Percentiles rank a stretch among this genome's conserved stretches.
Conservation (phyloP, 2,797 vertebrate species). For the Danio jaintianensis region DNA sequence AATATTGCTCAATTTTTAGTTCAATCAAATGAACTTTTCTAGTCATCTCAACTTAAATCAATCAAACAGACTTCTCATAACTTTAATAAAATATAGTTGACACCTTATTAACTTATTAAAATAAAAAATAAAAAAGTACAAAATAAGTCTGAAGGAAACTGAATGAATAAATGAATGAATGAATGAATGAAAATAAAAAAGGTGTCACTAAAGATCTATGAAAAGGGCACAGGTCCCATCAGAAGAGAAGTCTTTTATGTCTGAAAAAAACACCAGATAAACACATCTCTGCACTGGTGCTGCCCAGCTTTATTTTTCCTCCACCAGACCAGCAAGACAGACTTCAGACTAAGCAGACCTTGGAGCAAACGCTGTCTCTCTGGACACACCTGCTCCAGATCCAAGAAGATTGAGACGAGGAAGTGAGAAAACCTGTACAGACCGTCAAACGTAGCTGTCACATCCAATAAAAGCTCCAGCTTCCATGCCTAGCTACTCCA, state of each 20-base stretch:
- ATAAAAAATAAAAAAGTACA: too few species aligned
- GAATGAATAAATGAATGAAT: too few species aligned
- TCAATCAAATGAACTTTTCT: too few species aligned
- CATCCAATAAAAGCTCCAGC: constrained; percentile 48
- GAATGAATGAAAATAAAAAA: too few species aligned
- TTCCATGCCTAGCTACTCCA: constrained; percentile 30
- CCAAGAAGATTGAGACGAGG: constrained; percentile 40
- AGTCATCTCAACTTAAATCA: too few species aligned
- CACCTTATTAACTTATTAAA: too few species aligned
- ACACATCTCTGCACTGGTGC: constrained; percentile 45
- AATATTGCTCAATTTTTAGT: too few species aligned
- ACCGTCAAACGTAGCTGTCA: constrained; percentile 56
- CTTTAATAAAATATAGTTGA: too few species aligned
- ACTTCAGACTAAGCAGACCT: constrained; percentile 46
- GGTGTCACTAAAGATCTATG: background rate
- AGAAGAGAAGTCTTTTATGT: constrained; percentile 52
- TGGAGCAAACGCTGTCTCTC: constrained; percentile 26
- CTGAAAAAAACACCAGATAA: constrained; percentile 38
- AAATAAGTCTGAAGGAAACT: too few species aligned
- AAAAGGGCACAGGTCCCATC: constrained; percentile 35
- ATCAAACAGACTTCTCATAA: too few species aligned
- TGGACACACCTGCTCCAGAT: constrained; percentile 22
- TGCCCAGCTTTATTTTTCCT: constrained; percentile 41
- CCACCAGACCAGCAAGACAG: constrained; percentile 33
- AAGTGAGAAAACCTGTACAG: constrained; percentile 49